Base-by-base conservation (phyloP, 1,140 invertebrate genomes). In the Aradophagus sp. region DNA sequence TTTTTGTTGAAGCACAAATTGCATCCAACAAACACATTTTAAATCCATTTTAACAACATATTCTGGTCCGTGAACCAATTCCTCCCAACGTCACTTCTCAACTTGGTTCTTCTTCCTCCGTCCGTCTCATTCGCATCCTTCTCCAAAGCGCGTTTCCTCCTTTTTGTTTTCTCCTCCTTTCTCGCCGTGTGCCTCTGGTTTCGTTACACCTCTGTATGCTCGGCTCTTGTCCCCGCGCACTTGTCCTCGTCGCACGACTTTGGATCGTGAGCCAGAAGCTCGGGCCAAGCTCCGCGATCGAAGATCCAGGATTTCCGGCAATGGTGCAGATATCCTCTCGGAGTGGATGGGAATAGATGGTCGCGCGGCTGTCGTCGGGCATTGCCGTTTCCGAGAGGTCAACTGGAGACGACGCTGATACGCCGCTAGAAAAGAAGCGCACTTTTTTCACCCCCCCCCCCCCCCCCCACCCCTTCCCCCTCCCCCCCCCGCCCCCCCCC, bases 301-400 rank as follows among this genome's bases (percentile, higher is more conserved):
- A 79, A 79, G 76, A 81, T 81, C 74, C 76, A 80, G 79, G 77
- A 81, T 83, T 80, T 82, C 81, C 79, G 77, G 78, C 71, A 76
- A 68, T 66, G 52, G 52, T 73, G 66, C 66, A 71, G 71, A 77
- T 71, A 77, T 73, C 71, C 52, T 41, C 53, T 39, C 66, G 65
- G 53, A 61, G 69, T 67, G 29, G 67, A 67, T 48, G 58, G 61
- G 55, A 63, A 48, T 58, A 29, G 68, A 48, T 55, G 45, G 53
- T 59, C 63, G 63, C 47, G 63, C 52, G 52, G 44, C 55, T 61
- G 55, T 59, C 55, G 65, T 68, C 65, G 65, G 65, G 55, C 65
- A 59, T 68, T 47, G 47, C 35, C 65, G 65, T 47, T 59, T 55
- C 39, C 62, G 56, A 56, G 62, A 73, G 70, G 70, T 67, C 70